Evolutionary conservation across 2,888 invertebrate species (phyloP), one percentile per base, ranked within the genome.

Genomic region (Vanessa cardui): DNA sequence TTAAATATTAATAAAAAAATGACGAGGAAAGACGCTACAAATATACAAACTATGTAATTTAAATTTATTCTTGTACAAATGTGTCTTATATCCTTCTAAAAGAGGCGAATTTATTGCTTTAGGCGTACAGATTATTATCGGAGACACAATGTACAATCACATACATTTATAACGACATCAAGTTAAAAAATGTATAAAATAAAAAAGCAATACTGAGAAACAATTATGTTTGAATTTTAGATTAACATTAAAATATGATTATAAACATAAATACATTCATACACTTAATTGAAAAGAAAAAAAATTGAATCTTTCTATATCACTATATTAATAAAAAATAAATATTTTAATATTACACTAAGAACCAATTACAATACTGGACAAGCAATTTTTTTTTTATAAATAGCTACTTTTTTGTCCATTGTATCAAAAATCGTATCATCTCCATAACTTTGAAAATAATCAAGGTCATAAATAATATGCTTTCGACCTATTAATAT

Each of bases 391-490:
- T 73, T 76, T n/a, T 74, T 76, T 73, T 76, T 74, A 76, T 71
- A 74, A 82, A 83, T 79, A 73, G 62, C 62, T 63, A 77, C 78
- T 80, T 71, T 74, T 76, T 74, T 78, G 79, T 81, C 80, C 80
- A 81, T 83, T 73, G 87, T 89, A 89, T 88, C 86, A 88, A 88
- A 89, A 87, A 80, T 82, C 82, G 82, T 85, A 74, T 76, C 63
- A 68, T 75, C 76, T 78, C 76, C 68, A 77, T 77, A 76, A 75
- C 73, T 73, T 75, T 73, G 71, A 69, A 73, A 75, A 76, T 76
- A 77, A 78, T 75, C 67, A 63, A 75, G 76, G 77, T 74, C 77
- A 74, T 80, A 78, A 79, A 78, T 79, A 78, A 75, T 72, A 66
- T 73, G 74, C 73, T 74, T 72, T 75, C 69, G 76, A 78, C 77